Evolutionary conservation across 2,797 vertebrate species (phyloP).

Genomic region (Anomalospiza imberbis): DNA sequence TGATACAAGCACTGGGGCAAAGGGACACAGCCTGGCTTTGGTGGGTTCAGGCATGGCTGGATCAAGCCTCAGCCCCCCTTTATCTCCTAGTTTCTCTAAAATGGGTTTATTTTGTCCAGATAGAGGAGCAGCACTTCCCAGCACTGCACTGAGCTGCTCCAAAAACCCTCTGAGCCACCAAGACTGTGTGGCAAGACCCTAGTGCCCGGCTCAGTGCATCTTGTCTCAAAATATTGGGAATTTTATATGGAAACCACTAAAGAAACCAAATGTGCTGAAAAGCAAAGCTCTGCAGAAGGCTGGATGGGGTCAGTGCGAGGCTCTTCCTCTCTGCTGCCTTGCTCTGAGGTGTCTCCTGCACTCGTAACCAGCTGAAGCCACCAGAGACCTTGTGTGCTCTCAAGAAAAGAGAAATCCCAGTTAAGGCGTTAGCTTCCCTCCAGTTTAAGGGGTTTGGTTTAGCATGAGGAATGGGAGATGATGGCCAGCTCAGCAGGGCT

Average conservation of each 20-base stretch:
- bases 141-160: background rate
- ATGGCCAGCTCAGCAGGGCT: background rate
- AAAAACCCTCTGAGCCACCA: background rate
- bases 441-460: background rate
- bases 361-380: fast-evolving
- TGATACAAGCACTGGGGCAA: fast-evolving
- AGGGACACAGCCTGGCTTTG: background rate
- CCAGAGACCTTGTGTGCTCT: fast-evolving
- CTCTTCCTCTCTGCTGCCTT: background rate
- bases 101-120: background rate
- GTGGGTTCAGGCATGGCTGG: background rate
- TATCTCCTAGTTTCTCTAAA: background rate
- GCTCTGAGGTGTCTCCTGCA: background rate
- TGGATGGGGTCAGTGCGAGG: background rate
- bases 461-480: background rate
- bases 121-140: background rate
- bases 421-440: background rate
- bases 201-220: fast-evolving
- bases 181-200: background rate
- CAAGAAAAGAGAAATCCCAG: background rate
- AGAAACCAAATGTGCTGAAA: background rate
- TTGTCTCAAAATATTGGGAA: background rate
- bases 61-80: background rate
- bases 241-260: background rate
- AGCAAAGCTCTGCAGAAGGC: background rate